Percentiles rank a stretch among this genome's conserved stretches.
Conservation (phyloP, 2,888 invertebrate genomes). For the Lithosia quadra region DNA sequence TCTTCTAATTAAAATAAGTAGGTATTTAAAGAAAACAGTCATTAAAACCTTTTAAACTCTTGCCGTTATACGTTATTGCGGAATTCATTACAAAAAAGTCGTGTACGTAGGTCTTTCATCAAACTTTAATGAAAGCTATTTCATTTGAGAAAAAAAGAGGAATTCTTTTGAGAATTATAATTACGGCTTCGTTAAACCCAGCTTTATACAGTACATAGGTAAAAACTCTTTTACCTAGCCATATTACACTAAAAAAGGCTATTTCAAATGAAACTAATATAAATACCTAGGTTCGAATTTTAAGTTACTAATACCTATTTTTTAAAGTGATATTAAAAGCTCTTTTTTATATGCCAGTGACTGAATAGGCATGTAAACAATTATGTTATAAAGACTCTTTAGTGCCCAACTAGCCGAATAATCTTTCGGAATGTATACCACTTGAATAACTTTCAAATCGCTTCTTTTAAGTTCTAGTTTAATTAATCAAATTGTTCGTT, state of each 20-base stretch:
- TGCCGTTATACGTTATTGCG: conserved; percentile 31
- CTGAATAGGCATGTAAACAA: conserved; percentile 37
- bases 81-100: conserved; percentile 35
- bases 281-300: too few relatives aligned
- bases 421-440: conserved; percentile 31
- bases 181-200: conserved; percentile 80
- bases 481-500: conserved; percentile 37
- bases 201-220: conserved; percentile 70
- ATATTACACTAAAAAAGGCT: conserved; percentile 70
- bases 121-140: conserved; percentile 73
- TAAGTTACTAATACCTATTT: conserved; percentile 25
- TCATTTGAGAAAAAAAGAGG: conserved; percentile 70
- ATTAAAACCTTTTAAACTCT: conserved; percentile 20
- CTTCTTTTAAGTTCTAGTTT: conserved; percentile 9
- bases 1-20: conserved; percentile 5
- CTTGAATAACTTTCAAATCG: conserved; percentile 36
- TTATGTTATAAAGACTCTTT: conserved; percentile 37
- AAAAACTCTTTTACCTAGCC: conserved; percentile 71
- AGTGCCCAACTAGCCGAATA: conserved; percentile 36
- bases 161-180: conserved; percentile 77
- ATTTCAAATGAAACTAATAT: conserved; percentile 49
- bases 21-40: conserved; percentile 5
- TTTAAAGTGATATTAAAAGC: conserved; percentile 17
- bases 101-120: conserved; percentile 58
- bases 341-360: conserved; percentile 28